phyloP scores from a whole-genome alignment of 2,113 vertebrate species.

The Paracanthobrama guichenoti region DNA sequence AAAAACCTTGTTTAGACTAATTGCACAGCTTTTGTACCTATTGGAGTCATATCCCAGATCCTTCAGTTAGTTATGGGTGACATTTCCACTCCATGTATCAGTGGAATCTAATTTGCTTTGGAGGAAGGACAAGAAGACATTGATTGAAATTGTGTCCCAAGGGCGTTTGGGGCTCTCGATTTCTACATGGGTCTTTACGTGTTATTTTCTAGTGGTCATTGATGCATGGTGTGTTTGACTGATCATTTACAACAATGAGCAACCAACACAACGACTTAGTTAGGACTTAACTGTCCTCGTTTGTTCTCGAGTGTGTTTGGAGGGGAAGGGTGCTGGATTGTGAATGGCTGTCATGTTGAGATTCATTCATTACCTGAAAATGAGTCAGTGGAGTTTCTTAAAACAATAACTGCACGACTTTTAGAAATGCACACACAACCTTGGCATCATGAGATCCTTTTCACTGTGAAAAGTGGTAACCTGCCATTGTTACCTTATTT shows the following conservation, averaged over 20 bases:
- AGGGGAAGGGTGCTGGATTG: constrained; percentile 6
- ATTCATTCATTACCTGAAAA: constrained; percentile 9
- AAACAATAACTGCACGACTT: not conserved
- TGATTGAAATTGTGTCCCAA: constrained; percentile 77
- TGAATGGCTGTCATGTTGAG: constrained; percentile 1
- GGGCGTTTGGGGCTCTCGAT: constrained; percentile 70
- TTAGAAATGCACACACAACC: not conserved
- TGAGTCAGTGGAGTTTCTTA: not conserved
- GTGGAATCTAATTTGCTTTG: constrained; percentile 76
- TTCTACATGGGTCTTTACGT: constrained; percentile 74
- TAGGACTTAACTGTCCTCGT: constrained; percentile 43
- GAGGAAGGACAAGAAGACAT: constrained; percentile 81
- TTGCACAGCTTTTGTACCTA: constrained; percentile 62
- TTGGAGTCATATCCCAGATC: constrained; percentile 66
- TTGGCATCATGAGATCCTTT: not conserved
- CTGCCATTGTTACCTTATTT: not conserved
- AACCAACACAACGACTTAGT: constrained; percentile 54
- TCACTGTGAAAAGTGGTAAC: not conserved
- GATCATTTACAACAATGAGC: constrained; percentile 66
- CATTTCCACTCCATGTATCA: constrained; percentile 70
- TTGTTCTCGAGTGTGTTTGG: not conserved
- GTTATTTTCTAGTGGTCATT: constrained; percentile 71
- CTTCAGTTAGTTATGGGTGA: constrained; percentile 75
- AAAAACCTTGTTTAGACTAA: constrained; percentile 32
- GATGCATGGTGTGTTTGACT: constrained; percentile 65